A percentile compares a stretch with the other conserved stretches of the same genome.
Conservation (phyloP, 2,113 vertebrate genomes). For the Puma concolor region DNA sequence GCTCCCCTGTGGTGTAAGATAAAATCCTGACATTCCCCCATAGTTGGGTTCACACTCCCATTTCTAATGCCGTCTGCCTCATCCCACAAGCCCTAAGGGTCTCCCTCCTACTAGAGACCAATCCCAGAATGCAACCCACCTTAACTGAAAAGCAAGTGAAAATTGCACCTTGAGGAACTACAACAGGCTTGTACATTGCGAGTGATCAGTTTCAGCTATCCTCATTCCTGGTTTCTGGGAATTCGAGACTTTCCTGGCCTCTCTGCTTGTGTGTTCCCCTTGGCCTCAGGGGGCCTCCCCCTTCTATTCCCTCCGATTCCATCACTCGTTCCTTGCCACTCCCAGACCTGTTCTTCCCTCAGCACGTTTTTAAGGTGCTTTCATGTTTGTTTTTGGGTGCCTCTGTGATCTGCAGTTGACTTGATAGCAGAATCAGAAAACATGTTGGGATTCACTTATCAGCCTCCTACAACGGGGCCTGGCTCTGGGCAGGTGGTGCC, state of each 20-base stretch:
- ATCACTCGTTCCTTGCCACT: neutral
- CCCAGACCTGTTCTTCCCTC: neutral
- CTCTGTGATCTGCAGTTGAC: neutral
- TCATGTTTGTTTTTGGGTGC: neutral
- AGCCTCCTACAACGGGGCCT: no score
- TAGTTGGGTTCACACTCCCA: neutral
- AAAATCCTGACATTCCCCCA: neutral
- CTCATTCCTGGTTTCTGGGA: neutral
- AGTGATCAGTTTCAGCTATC: rapidly evolving
- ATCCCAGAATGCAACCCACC: neutral
- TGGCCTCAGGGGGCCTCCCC: neutral
- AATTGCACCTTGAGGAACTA: neutral
- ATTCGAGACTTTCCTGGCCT: neutral
- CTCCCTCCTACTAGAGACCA: no score
- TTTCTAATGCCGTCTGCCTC: neutral
- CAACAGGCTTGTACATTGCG: rapidly evolving
- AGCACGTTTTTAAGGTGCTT: neutral
- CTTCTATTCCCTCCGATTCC: neutral
- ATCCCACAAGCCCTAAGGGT: neutral
- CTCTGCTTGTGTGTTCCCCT: neutral
- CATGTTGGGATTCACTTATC: neutral
- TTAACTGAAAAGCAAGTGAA: neutral
- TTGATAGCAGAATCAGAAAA: neutral
- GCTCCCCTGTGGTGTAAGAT: neutral
- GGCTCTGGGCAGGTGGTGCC: neutral